Conservation (phyloP, 2,797 vertebrate species). For the Dendrocincla fuliginosa region DNA sequence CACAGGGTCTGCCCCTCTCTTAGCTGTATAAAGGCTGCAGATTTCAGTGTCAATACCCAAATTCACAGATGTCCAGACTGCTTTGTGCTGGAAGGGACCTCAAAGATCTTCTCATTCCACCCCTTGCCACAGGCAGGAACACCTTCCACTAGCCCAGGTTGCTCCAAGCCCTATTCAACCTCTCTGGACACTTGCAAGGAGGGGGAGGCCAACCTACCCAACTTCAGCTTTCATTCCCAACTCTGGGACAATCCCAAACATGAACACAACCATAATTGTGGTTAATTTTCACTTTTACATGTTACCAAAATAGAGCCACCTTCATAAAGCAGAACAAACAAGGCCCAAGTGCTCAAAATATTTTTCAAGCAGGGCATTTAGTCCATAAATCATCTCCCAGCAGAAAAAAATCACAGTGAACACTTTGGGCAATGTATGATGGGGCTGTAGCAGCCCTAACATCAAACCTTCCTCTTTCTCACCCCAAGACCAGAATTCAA, state of each 20-base stretch:
- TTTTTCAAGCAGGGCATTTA: not conserved
- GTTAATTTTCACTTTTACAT: not conserved
- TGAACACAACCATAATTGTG: not conserved
- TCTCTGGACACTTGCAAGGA: not conserved
- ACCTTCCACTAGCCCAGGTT: not conserved
- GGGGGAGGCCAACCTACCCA: not conserved
- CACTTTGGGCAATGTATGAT: rapidly evolving
- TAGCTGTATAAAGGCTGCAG: not conserved
- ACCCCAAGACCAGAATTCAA: not conserved
- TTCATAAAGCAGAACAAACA: not conserved
- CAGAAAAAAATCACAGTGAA: not conserved
- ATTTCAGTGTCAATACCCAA: not conserved
- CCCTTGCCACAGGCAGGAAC: not conserved
- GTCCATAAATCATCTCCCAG: not conserved
- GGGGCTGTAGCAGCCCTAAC: not conserved
- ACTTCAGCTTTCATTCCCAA: not conserved
- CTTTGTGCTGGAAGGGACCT: not conserved
- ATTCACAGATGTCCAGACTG: not conserved
- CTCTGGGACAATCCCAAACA: not conserved
- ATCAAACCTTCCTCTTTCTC: not conserved
- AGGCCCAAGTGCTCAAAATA: not conserved
- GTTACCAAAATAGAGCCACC: not conserved
- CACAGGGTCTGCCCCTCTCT: not conserved
- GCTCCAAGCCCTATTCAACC: rapidly evolving
- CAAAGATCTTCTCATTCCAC: not conserved